Base-by-base conservation (phyloP, 2,797 vertebrate genomes). In the Scarus forsteni region DNA sequence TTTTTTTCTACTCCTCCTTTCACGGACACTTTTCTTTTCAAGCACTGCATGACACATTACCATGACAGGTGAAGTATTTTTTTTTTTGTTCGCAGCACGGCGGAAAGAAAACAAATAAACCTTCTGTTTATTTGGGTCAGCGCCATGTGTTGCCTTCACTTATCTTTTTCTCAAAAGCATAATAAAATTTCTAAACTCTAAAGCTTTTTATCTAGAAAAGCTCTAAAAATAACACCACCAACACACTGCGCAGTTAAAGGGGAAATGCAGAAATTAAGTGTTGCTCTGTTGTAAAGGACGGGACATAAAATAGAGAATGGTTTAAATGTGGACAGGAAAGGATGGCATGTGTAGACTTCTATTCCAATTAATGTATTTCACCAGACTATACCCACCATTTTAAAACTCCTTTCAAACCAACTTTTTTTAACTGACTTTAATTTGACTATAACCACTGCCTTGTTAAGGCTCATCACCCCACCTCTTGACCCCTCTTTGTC, bases 101-200 rank as follows among this genome's bases (percentile, higher is more conserved):
- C 10, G 60, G 56, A 51, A 69, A 68, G 34, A 18, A 53, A 19
- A 40, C 10, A 65, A 19, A 18, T 13, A 57, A 54, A 54, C 52
- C 34, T 60, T 66, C 54, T 65, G 46, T 75, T 63, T 75, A 78
- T 69, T 66, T 79, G 68, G 72, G 74, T 76, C 75, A 75, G 76
- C 27, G 59, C 38, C 9, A 3, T 48, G 27, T 60, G 49, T 35
- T 46, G 13, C 39, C 7, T 0, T 12, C 40, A 48, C 7, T 71
- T 13, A 36, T 43, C 56, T 51, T 59, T n/a, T 66, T 42, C 52
- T 50, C n/a, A 15, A 46, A 69, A 57, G 34, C 62, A 68, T 44
- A 63, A 63, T 18, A 50, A 10, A 18, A 11, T 58, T 42, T 54
- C 13, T 39, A 10, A 35, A 40, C n/a, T 11, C 19, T 48, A 6